phyloP scores from a whole-genome alignment of 2,113 vertebrate species.

The Chionodraco myersi region DNA sequence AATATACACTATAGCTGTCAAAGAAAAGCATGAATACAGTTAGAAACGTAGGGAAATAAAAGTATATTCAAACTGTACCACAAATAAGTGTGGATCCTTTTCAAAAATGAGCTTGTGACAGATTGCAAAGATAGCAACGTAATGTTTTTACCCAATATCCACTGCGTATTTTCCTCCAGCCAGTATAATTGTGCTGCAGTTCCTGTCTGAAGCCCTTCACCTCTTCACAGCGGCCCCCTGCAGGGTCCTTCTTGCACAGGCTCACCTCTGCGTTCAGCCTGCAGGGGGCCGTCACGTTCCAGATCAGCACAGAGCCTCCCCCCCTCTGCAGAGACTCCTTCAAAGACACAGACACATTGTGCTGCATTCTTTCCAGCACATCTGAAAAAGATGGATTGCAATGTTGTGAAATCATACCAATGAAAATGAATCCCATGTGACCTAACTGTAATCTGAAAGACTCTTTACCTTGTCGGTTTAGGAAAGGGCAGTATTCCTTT shows the following conservation, averaged over 20 bases:
- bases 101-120: not conserved
- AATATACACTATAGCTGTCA: not conserved
- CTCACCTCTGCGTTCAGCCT: slow-evolving; percentile 76
- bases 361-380: slow-evolving; percentile 63
- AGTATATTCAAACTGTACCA: not conserved
- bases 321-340: slow-evolving; percentile 26
- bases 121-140: not conserved
- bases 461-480: slow-evolving; percentile 64
- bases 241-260: slow-evolving; percentile 73
- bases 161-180: slow-evolving; percentile 39
- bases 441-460: not conserved
- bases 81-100: not conserved
- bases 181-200: slow-evolving; percentile 42
- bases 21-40: no score
- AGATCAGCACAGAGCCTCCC: slow-evolving; percentile 48
- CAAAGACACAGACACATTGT: slow-evolving; percentile 67
- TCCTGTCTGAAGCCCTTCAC: slow-evolving; percentile 54
- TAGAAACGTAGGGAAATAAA: not conserved
- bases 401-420: not conserved
- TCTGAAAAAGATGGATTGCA: slow-evolving; percentile 15
- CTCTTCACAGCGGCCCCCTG: slow-evolving; percentile 63
- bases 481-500: slow-evolving; percentile 72
- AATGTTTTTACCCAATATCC: slow-evolving; percentile 67
- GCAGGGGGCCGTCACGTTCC: slow-evolving; percentile 79
- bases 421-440: not conserved